Percentiles rank a stretch among this genome's conserved stretches.
phyloP scores from a whole-genome alignment of 2,113 vertebrate genomes.

The Parus major region DNA sequence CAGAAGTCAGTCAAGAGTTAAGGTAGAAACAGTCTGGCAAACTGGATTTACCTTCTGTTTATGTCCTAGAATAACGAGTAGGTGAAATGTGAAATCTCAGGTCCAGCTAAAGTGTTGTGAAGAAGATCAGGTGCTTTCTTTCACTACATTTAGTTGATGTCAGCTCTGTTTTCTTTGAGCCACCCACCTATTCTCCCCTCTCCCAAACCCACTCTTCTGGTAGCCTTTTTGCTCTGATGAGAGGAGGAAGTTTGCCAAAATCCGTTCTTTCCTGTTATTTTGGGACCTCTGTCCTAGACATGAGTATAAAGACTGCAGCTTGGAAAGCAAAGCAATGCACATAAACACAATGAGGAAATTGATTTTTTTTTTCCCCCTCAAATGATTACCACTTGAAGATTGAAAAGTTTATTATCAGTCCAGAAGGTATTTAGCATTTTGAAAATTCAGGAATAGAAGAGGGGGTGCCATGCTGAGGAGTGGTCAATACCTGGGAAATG shows the following conservation, averaged over 20 bases:
- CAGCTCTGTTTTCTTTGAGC: neutral
- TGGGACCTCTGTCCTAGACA: neutral
- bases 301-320: neutral
- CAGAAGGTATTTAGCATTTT: neutral
- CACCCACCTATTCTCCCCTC: too few relatives aligned
- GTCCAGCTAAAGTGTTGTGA: neutral
- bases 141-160: neutral
- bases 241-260: neutral
- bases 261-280: neutral
- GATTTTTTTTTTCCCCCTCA: neutral
- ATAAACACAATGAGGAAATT: neutral
- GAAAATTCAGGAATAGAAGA: neutral
- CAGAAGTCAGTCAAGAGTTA: neutral
- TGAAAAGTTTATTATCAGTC: neutral
- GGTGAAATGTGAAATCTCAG: constrained; percentile 3
- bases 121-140: neutral
- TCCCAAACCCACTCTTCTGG: neutral
- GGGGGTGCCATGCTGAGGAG: neutral
- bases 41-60: neutral
- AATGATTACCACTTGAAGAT: neutral
- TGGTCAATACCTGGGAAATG: neutral
- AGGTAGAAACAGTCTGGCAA: neutral
- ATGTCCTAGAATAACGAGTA: neutral
- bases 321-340: neutral
- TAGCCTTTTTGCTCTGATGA: neutral